Conservation (phyloP, 2,797 vertebrate species). For the Podarcis lilfordi region DNA sequence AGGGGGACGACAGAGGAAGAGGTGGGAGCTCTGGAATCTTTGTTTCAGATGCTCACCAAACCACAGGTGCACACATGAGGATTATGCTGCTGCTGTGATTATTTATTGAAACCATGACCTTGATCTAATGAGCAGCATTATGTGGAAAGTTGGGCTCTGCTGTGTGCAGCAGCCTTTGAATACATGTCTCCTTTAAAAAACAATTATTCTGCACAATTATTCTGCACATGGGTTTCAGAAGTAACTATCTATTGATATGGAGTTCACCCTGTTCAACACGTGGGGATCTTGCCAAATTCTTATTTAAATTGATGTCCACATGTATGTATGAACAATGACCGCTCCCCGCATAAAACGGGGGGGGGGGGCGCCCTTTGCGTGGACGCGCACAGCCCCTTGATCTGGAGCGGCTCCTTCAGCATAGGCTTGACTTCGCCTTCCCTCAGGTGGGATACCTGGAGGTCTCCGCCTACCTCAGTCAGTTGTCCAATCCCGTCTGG, state of each 20-base stretch:
- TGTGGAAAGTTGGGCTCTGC: background rate
- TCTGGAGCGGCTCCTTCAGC: too few species aligned
- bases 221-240: background rate
- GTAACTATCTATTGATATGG: background rate
- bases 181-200: background rate
- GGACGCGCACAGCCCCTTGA: too few species aligned
- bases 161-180: background rate
- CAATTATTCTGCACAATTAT: background rate
- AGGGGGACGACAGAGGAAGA: background rate
- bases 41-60: background rate
- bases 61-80: too few species aligned
- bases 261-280: background rate
- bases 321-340: background rate
- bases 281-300: constrained; percentile 17
- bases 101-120: background rate
- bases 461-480: too few species aligned
- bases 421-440: too few species aligned
- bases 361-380: too few species aligned
- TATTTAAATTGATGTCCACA: constrained; percentile 2
- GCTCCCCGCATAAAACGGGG: too few species aligned
- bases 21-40: background rate
- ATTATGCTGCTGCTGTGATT: background rate
- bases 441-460: too few species aligned
- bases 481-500: too few species aligned
- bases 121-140: background rate